A percentile compares a stretch with the other conserved stretches of the same genome.
phyloP scores from a whole-genome alignment of 2,888 invertebrate genomes.

The Acrocera orbiculus region DNA sequence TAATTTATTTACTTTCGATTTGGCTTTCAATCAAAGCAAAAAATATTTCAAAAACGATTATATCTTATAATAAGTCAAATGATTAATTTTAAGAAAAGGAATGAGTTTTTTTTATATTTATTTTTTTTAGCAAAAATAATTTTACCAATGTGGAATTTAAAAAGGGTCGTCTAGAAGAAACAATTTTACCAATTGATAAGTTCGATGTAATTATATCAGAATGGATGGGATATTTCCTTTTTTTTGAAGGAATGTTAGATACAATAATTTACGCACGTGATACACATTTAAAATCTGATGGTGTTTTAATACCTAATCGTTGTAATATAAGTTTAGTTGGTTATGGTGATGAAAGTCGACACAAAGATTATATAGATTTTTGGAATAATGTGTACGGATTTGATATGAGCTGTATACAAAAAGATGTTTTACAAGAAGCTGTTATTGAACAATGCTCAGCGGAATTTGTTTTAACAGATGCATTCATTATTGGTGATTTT shows the following conservation, averaged over 20 bases:
- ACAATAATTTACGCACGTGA: slow-evolving; percentile 81
- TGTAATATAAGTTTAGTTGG: slow-evolving; percentile 70
- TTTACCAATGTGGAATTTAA: slow-evolving; percentile 50
- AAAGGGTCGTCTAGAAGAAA: slow-evolving; percentile 76
- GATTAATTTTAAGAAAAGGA: neutral
- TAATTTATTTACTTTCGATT: neutral
- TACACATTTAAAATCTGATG: slow-evolving; percentile 63
- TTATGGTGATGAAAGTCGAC: slow-evolving; percentile 55
- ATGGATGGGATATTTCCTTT: slow-evolving; percentile 97
- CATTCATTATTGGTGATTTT: slow-evolving; percentile 47
- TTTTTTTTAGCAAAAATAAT: slow-evolving; percentile 25
- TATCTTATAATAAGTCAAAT: neutral
- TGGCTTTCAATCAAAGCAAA: neutral
- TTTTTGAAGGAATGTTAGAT: slow-evolving; percentile 94
- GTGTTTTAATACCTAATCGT: slow-evolving; percentile 63
- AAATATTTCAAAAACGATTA: neutral
- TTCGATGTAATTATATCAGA: slow-evolving; percentile 90
- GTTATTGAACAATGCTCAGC: slow-evolving; percentile 43
- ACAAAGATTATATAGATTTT: slow-evolving; percentile 56
- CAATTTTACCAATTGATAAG: slow-evolving; percentile 49
- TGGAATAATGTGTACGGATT: slow-evolving; percentile 92
- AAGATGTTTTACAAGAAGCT: slow-evolving; percentile 64
- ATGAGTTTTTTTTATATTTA: neutral
- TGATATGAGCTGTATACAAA: slow-evolving; percentile 81
- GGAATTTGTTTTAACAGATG: slow-evolving; percentile 46